phyloP scores from a whole-genome alignment of 2,888 invertebrate species.

The Epinotia demarniana region DNA sequence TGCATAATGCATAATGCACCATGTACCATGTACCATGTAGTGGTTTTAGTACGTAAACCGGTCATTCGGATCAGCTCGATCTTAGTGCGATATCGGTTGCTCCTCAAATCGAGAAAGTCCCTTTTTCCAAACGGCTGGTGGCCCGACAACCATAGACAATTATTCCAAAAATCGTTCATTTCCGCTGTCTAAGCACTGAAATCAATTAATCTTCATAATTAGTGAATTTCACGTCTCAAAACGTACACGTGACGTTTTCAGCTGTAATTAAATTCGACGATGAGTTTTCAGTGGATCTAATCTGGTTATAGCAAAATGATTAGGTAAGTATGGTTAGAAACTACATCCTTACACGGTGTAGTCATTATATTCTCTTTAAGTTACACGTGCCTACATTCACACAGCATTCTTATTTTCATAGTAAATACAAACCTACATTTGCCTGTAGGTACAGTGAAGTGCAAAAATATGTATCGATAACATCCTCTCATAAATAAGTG shows the following conservation, averaged over 20 bases:
- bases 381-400: no score
- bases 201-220: constrained; percentile 23
- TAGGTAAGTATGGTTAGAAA: no score
- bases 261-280: constrained; percentile 16
- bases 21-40: neutral
- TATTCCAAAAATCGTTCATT: constrained; percentile 5
- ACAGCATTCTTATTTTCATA: no score
- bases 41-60: neutral
- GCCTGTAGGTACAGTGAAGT: no score
- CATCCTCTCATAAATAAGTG: no score
- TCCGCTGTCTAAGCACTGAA: neutral
- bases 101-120: neutral
- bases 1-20: neutral
- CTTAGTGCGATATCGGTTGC: neutral
- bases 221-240: constrained; percentile 13
- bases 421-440: no score
- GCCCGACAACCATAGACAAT: constrained; percentile 7
- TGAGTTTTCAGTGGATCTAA: constrained; percentile 3
- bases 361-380: no score
- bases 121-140: neutral
- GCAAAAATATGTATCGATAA: no score
- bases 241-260: constrained; percentile 1
- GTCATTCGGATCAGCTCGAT: neutral
- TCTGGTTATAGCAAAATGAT: neutral
- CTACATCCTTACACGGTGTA: no score